A percentile compares a stretch with the other conserved stretches of the same genome.
phyloP scores from a whole-genome alignment of 2,113 vertebrate genomes.

The Tupaia tana region DNA sequence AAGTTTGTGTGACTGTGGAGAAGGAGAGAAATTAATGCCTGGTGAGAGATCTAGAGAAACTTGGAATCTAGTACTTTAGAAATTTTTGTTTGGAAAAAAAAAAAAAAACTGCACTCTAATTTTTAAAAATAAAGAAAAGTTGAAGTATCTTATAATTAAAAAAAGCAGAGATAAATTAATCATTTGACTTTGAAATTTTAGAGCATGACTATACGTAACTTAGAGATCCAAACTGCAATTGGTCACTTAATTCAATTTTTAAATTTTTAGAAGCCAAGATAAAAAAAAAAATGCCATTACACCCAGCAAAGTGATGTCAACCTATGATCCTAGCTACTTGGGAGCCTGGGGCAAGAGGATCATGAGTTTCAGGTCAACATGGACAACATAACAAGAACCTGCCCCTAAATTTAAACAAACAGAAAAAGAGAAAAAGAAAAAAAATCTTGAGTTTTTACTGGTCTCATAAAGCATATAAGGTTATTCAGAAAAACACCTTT shows the following conservation, averaged over 20 bases:
- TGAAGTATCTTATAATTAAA: not conserved
- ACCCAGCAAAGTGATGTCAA: too few species aligned
- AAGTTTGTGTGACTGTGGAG: not conserved
- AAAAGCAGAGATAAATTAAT: not conserved
- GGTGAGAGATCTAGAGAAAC: not conserved
- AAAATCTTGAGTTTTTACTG: not conserved
- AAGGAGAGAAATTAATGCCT: not conserved
- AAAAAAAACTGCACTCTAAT: not conserved
- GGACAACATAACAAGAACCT: too few species aligned
- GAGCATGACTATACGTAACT: not conserved
- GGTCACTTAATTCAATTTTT: not conserved
- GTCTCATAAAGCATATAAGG: not conserved
- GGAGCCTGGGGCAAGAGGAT: too few species aligned
- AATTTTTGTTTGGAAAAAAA: not conserved
- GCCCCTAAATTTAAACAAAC: too few species aligned
- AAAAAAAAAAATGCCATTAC: not conserved
- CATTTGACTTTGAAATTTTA: not conserved
- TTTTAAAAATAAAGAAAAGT: not conserved
- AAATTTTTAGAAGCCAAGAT: not conserved
- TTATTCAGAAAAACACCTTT: not conserved
- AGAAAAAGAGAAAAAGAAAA: not conserved
- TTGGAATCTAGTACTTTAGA: not conserved
- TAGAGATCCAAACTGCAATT: not conserved
- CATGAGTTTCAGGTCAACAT: too few species aligned
- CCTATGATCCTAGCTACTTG: too few species aligned